A percentile compares a stretch with the other conserved stretches of the same genome.
Conservation (phyloP, 2,888 invertebrate species). For the Ichneumon xanthorius region DNA sequence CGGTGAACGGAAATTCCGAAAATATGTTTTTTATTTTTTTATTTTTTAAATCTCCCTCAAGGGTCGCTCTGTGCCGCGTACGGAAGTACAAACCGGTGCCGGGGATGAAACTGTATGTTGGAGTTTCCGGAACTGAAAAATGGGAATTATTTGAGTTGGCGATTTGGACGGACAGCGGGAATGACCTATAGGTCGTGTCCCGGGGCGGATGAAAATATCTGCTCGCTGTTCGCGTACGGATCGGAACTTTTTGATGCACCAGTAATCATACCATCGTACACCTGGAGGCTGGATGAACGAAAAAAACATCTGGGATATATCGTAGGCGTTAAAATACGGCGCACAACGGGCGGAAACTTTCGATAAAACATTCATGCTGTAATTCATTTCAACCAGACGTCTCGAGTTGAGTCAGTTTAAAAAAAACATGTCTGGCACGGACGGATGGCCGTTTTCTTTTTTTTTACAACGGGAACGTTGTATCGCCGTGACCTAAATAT, state of each 20-base stretch:
- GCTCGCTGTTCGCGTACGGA: not conserved
- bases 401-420: not conserved
- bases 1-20: not conserved
- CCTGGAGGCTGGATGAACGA: not conserved
- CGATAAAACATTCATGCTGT: not conserved
- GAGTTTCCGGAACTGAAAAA: not conserved
- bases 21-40: too few species aligned
- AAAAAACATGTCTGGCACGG: not conserved
- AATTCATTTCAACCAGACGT: not conserved
- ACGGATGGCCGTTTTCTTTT: not conserved
- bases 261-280: not conserved
- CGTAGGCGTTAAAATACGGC: not conserved
- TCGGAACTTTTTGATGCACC: not conserved
- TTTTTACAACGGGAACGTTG: too few species aligned
- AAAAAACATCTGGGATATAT: not conserved
- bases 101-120: not conserved
- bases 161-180: not conserved
- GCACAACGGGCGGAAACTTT: too few species aligned
- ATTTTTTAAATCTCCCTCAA: conserved; percentile 7
- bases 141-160: conserved; percentile 1
- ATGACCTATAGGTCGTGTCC: not conserved
- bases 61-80: not conserved
- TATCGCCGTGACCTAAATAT: conserved; percentile 31
- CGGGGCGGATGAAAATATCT: not conserved
- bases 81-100: not conserved